These are phyloP conservation scores for Pteromalus puparum DNA, from an alignment of 1,140 invertebrate species.

Conservation along the genomic window DNA sequence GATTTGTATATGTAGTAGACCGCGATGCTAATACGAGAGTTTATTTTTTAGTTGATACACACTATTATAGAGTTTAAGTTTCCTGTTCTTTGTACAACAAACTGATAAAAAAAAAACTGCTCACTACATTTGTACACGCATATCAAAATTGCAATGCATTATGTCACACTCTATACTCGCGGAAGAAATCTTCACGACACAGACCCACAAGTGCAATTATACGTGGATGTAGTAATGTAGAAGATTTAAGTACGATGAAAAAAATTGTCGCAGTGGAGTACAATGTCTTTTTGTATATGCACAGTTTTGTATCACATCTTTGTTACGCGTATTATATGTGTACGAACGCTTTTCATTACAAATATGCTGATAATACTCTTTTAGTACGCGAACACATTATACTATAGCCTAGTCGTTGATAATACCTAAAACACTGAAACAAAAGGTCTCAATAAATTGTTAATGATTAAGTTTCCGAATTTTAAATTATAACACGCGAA, in stretches of 20 bases:
- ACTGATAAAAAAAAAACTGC: no score
- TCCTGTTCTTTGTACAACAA: neutral
- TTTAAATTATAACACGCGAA: neutral
- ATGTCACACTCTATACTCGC: neutral
- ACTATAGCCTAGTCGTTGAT: constrained; percentile 22
- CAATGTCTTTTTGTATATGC: constrained; percentile 13
- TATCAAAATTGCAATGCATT: neutral
- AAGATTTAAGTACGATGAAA: neutral
- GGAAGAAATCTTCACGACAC: neutral
- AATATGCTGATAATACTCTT: constrained; percentile 16
- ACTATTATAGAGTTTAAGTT: neutral
- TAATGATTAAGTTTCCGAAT: constrained; percentile 31
- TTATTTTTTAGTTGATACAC: constrained; percentile 16
- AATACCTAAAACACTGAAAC: constrained; percentile 20
- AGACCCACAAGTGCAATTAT: no score
- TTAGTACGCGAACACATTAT: constrained; percentile 7
- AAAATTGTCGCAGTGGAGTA: constrained; percentile 1
- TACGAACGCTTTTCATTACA: neutral
- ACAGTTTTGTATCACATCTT: constrained; percentile 9
- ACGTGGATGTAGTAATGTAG: no score
- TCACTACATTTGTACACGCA: no score
- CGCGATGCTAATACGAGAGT: neutral
- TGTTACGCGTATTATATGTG: neutral
- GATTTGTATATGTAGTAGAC: neutral
- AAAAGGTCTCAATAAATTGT: constrained; percentile 31